Percentiles rank a stretch among this genome's conserved stretches.
Evolutionary conservation across 2,888 invertebrate species (phyloP).

Genomic region (Sinopyrophorus schimmeli): DNA sequence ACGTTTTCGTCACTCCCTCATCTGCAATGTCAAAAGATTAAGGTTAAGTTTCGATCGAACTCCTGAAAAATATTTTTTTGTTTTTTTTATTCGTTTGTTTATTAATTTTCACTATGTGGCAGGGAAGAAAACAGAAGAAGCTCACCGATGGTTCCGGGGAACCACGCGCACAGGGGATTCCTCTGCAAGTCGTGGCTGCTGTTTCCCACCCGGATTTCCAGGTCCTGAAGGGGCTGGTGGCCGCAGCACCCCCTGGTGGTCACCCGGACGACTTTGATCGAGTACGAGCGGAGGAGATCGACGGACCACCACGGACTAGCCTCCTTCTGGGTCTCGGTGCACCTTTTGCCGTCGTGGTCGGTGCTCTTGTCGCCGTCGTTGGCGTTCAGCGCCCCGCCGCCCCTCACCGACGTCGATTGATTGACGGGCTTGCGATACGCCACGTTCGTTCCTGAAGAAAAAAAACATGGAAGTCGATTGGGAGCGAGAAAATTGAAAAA

Average conservation of each 20-base stretch:
- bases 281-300: constrained; percentile 80
- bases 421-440: constrained; percentile 86
- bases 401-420: constrained; percentile 86
- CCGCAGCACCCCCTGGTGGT: constrained; percentile 85
- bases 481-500: background rate
- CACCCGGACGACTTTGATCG: constrained; percentile 82
- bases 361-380: constrained; percentile 85
- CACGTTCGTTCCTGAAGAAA: constrained; percentile 73
- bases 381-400: constrained; percentile 79
- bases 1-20: constrained; percentile 89
- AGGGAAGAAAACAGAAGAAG: no score
- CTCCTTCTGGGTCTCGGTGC: constrained; percentile 88
- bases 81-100: background rate
- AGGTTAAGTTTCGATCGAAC: background rate
- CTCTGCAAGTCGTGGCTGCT: constrained; percentile 84
- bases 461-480: background rate
- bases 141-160: constrained; percentile 84
- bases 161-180: constrained; percentile 92
- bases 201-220: constrained; percentile 90
- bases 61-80: background rate
- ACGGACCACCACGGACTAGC: constrained; percentile 94
- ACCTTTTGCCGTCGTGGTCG: constrained; percentile 84
- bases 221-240: constrained; percentile 84
- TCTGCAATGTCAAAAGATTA: constrained; percentile 58
- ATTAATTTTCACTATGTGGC: background rate